Evolutionary conservation across 2,888 invertebrate species (phyloP), one percentile per base, ranked within the genome.

Genomic region (Ormyrus rosae): DNA sequence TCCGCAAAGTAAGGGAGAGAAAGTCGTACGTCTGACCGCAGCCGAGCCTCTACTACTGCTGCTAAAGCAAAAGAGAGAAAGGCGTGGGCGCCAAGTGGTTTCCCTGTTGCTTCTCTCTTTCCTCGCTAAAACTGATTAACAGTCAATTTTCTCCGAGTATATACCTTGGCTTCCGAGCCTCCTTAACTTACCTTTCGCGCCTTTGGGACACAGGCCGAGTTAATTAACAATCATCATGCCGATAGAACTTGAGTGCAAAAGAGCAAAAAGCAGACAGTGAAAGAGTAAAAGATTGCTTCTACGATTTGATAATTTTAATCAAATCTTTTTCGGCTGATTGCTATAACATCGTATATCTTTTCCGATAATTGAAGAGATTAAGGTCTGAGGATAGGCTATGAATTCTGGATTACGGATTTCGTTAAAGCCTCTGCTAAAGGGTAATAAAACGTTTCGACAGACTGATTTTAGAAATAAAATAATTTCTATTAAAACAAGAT

Each of bases 161-260:
- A 11, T 69, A 55, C 19, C 0, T 34, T 45, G 45, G 11, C 2
- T 19, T n/a, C 48, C 34, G 50, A 6, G 5, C 45, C 51, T n/a
- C n/a, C 50, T 63, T 13, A 46, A 77, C 77, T 77, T 77, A 77
- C 77, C 77, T 76, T 69, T 46, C 13, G 6, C 45, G 34, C 55
- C 19, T 51, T 6, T 51, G 6, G 8, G 13, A 48, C 19, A 10
- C 0, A 13, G 34, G 8, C 0, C 10, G 48, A 77, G 46, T 64
- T 64, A 64, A 70, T 77, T 77, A 77, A 70, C 58, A 70, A 50
- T 76, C 55, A 69, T 10, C 58, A 61, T 61, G 50, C 58, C 50
- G 60, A 56, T 45, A 34, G 6, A 0, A 19, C 19, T 19, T 19
- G 19, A 51, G 45, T 45, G 45, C 53, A 6, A 11, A 9, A n/a